Percentiles rank a stretch among this genome's conserved stretches.
Conservation (phyloP, 1,140 invertebrate species). For the Procambarus clarkii region DNA sequence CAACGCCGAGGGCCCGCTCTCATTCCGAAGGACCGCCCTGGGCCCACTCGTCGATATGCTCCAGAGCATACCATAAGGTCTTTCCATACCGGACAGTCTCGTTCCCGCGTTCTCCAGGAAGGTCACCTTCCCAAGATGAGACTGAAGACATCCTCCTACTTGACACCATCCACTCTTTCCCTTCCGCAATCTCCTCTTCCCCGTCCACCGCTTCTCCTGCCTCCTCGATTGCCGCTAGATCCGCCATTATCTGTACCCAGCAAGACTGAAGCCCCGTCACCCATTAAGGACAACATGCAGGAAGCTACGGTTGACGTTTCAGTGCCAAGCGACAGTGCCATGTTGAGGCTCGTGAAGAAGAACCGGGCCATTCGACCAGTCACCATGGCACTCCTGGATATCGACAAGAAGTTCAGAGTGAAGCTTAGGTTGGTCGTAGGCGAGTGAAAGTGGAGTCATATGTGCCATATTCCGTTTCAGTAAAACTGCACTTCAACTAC, state of each 20-base stretch:
- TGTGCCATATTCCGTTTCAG: too few relatives aligned
- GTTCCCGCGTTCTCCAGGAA: background rate
- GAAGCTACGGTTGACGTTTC: background rate
- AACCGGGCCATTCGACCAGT: background rate
- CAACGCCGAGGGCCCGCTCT: too few relatives aligned
- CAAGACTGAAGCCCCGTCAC: background rate
- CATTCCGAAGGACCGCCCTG: too few relatives aligned
- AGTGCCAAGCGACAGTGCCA: background rate
- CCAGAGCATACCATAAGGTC: too few relatives aligned
- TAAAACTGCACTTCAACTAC: too few relatives aligned
- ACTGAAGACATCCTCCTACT: background rate
- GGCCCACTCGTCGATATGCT: too few relatives aligned
- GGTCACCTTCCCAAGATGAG: background rate
- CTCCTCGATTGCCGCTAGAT: background rate
- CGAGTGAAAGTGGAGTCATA: background rate
- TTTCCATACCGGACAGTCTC: background rate
- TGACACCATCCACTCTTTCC: too few relatives aligned
- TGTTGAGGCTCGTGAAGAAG: background rate
- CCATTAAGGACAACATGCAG: background rate
- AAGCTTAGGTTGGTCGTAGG: background rate
- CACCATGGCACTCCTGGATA: conserved; percentile 15
- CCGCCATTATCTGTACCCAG: too few relatives aligned
- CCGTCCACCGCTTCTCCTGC: background rate
- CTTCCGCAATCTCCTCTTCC: background rate
- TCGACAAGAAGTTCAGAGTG: conserved; percentile 3